A percentile compares a stretch with the other conserved stretches of the same genome.
These are phyloP conservation scores for Yponomeuta evonymella DNA, from an alignment of 2,888 invertebrate genomes.

Conservation along the genomic window DNA sequence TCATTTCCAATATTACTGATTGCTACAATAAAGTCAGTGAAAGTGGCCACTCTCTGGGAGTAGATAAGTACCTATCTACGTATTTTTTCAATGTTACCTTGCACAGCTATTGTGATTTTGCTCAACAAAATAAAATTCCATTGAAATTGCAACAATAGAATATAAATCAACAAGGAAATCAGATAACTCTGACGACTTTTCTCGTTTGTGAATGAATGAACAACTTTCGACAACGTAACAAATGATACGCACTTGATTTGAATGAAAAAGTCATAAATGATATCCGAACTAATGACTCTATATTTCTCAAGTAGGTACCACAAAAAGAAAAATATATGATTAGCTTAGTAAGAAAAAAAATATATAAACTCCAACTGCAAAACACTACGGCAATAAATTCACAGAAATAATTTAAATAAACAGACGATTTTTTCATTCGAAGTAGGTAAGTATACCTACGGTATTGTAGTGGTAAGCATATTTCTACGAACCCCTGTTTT, in stretches of 20 bases:
- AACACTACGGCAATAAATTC: no score
- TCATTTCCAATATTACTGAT: conserved; percentile 30
- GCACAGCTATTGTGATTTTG: neutral
- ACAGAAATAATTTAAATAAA: no score
- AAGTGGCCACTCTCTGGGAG: conserved; percentile 32
- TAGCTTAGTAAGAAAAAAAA: no score
- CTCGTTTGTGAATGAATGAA: neutral
- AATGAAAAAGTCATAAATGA: neutral
- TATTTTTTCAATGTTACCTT: conserved; percentile 23
- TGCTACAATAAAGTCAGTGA: conserved; percentile 29
- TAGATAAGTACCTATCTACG: neutral
- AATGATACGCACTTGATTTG: neutral
- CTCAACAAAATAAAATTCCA: neutral
- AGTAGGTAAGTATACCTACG: no score
- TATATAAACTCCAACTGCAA: no score
- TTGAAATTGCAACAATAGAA: neutral
- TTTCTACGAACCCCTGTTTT: no score
- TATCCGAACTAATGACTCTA: no score
- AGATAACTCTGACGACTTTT: neutral
- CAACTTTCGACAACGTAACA: neutral
- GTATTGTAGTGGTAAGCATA: no score
- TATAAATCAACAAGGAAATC: neutral
- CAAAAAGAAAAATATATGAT: no score
- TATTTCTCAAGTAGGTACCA: no score
- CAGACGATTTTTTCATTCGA: no score